Conservation (phyloP, 2,888 invertebrate genomes). For the Protula sp. region DNA sequence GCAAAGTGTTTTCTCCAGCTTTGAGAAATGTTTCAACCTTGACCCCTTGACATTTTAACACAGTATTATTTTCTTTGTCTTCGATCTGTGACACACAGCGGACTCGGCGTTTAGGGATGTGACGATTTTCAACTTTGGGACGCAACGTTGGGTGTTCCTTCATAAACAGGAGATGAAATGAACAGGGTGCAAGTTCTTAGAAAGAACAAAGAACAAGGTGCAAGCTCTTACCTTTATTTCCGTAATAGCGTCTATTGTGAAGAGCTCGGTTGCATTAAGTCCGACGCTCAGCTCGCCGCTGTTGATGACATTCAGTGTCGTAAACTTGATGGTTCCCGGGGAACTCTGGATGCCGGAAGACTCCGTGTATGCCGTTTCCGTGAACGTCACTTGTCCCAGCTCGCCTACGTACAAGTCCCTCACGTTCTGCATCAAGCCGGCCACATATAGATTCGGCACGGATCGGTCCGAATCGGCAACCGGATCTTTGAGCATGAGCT, state of each 20-base stretch:
- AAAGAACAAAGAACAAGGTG: too few species aligned
- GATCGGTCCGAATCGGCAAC: constrained; percentile 8
- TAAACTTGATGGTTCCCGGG: constrained; percentile 25
- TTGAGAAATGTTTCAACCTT: too few species aligned
- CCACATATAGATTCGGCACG: constrained; percentile 25
- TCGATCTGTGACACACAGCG: too few species aligned
- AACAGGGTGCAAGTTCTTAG: too few species aligned
- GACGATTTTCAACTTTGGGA: too few species aligned
- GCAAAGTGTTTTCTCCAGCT: too few species aligned
- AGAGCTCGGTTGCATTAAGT: constrained; percentile 16
- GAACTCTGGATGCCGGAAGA: constrained; percentile 14
- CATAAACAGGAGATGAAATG: too few species aligned
- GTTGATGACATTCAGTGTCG: constrained; percentile 27
- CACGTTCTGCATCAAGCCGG: constrained; percentile 26
- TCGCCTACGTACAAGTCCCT: constrained; percentile 29
- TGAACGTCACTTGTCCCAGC: constrained; percentile 25
- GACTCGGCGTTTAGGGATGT: too few species aligned
- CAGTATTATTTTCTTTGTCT: too few species aligned
- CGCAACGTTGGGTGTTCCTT: too few species aligned
- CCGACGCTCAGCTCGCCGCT: constrained; percentile 27
- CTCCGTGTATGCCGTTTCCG: constrained; percentile 23
- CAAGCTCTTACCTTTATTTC: too few species aligned
- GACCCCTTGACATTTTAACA: too few species aligned
- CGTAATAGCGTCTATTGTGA: constrained; percentile 19
- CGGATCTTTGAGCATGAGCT: constrained; percentile 28